Evolutionary conservation across 2,113 vertebrate species (phyloP).

Genomic region (Haemorhous mexicanus): DNA sequence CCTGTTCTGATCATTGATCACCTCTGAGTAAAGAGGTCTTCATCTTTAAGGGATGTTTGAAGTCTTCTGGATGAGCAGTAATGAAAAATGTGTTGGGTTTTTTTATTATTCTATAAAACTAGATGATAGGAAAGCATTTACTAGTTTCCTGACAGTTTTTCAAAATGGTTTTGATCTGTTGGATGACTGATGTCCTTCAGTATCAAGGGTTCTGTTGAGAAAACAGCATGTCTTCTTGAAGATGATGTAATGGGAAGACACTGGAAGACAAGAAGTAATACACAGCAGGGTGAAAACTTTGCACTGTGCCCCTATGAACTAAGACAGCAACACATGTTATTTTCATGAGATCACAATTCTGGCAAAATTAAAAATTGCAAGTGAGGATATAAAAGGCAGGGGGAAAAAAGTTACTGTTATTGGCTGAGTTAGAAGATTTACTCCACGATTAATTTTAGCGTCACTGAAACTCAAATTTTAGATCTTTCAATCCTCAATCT

Average conservation of each 20-base stretch:
- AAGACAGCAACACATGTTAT: neutral
- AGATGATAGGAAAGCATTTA: neutral
- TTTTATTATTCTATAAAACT: neutral
- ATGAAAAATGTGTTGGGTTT: neutral
- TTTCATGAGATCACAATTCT: neutral
- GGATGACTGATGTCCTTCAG: neutral
- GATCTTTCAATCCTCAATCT: too few relatives aligned
- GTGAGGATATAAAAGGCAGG: neutral
- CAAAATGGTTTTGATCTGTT: neutral
- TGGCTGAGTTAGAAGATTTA: neutral
- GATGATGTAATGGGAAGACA: neutral
- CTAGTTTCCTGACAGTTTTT: neutral
- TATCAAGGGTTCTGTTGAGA: neutral
- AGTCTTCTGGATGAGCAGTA: neutral
- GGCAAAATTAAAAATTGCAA: neutral
- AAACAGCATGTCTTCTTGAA: neutral
- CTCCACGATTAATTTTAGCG: too few relatives aligned
- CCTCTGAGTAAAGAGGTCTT: neutral
- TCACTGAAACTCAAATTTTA: too few relatives aligned
- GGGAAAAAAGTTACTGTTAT: neutral
- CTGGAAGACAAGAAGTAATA: neutral
- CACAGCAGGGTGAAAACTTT: neutral
- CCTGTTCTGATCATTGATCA: neutral
- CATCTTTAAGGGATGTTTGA: neutral
- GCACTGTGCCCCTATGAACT: neutral